Percentiles rank a stretch among this genome's conserved stretches.
Evolutionary conservation across 2,888 invertebrate genomes (phyloP).

Genomic region (Mythimna ferrago): DNA sequence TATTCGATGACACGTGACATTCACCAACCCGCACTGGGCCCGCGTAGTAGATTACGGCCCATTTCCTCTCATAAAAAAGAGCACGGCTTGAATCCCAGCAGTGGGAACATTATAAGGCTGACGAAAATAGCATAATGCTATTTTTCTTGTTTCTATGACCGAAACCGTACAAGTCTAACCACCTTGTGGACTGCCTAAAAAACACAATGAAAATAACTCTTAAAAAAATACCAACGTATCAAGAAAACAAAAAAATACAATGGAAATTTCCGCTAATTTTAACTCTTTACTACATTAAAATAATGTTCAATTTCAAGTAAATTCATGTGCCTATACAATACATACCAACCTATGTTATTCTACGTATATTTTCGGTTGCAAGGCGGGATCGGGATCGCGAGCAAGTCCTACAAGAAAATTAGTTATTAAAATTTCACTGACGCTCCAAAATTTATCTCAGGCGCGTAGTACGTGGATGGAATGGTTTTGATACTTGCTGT

Average conservation of each 20-base stretch:
- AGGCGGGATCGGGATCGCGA: slow-evolving; percentile 58
- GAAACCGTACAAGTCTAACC: too few relatives aligned
- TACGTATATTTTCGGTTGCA: slow-evolving; percentile 64
- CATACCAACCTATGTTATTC: slow-evolving; percentile 43
- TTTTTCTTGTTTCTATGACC: too few relatives aligned
- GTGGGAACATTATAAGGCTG: too few relatives aligned
- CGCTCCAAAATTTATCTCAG: slow-evolving; percentile 90
- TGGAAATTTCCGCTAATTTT: background rate
- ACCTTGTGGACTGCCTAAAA: too few relatives aligned
- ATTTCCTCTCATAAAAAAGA: too few relatives aligned
- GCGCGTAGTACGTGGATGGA: slow-evolving; percentile 70
- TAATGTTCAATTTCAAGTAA: slow-evolving; percentile 43
- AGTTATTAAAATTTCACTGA: slow-evolving; percentile 91
- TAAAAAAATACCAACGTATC: background rate
- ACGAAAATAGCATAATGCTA: too few relatives aligned
- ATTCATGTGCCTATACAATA: slow-evolving; percentile 1
- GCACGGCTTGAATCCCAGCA: too few relatives aligned
- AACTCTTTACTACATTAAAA: slow-evolving; percentile 28
- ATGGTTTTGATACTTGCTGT: slow-evolving; percentile 69
- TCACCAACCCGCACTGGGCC: too few relatives aligned
- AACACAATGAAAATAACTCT: too few relatives aligned
- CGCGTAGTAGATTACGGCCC: too few relatives aligned
- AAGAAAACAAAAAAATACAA: background rate
- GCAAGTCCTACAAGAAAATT: slow-evolving; percentile 89
- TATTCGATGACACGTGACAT: too few relatives aligned